Base-by-base conservation (phyloP, 2,888 invertebrate genomes). In the Stratiomys singularior region DNA sequence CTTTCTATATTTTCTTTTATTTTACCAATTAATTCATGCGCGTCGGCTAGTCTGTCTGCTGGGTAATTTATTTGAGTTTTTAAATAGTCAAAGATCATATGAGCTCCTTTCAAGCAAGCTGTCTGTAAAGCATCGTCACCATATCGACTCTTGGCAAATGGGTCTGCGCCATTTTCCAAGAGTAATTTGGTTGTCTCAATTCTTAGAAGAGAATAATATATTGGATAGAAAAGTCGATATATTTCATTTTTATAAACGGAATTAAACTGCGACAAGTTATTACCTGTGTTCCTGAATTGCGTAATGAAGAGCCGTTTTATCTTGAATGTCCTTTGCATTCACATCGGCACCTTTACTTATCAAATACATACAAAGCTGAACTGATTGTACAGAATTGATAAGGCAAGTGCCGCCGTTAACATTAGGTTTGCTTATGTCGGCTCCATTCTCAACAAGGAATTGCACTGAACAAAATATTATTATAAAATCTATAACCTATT, bases 341-440 rank as follows among this genome's bases (percentile, higher is more conserved):
- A 96, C 94, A 82, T 91, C 90, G 1, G 94, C 96, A 67, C 96
- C 96, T 85, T 93, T 92, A 82, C 90, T 87, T 78, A 97, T 90
- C 80, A 97, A 89, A 87, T 92, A 95, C 79, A 91, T 90, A 86
- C 96, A 96, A 69, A 97, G 89, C 78, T 91, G 90, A 78, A 92
- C 92, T 82, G 94, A 94, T 88, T 97, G 97, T 81, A 97, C 96
- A 1, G 96, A 93, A 88, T 97, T 97, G 83, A 97, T 97, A 80
- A 97, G 90, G 86, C 97, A 97, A 0, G 97, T 96, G 79, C 97
- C 97, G 78, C 97, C 97, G 87, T 95, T 95, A 85, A 94, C 93
- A 88, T 97, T 97, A 4, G 96, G 91, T 82, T 91, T 91, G 82
- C 92, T 91, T 81, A 96, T 92, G 87, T 95, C 93, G n/a, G 95